Percentiles rank a stretch among this genome's conserved stretches.
These are phyloP conservation scores for Eueremaeus valkanovi DNA, from an alignment of 2,888 invertebrate species.

Conservation along the genomic window DNA sequence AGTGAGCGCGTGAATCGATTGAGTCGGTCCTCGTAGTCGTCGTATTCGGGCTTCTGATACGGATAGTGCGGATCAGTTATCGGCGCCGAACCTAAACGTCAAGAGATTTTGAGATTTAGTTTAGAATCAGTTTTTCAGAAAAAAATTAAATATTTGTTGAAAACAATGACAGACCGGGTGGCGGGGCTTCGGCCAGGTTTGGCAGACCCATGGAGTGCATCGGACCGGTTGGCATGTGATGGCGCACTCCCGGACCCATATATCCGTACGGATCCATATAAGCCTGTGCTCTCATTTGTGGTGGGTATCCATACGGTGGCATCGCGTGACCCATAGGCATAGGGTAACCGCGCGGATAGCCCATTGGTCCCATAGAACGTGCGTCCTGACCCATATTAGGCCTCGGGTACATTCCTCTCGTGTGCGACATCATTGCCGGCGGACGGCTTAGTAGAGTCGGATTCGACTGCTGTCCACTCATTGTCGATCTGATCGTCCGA, in stretches of 20 bases:
- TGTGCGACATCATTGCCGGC: slow-evolving; percentile 1
- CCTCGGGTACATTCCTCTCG: neutral
- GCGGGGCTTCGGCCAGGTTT: slow-evolving; percentile 1
- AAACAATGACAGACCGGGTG: neutral
- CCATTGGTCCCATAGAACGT: too few relatives aligned
- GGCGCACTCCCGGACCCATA: slow-evolving; percentile 34
- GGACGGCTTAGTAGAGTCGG: neutral
- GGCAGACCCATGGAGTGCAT: neutral
- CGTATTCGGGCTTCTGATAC: slow-evolving; percentile 5
- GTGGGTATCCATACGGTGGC: slow-evolving; percentile 20
- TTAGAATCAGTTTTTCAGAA: slow-evolving; percentile 41
- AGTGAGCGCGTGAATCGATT: slow-evolving; percentile 33
- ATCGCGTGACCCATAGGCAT: slow-evolving; percentile 12
- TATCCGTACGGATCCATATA: slow-evolving; percentile 32
- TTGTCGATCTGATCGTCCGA: neutral
- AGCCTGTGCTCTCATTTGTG: slow-evolving; percentile 22
- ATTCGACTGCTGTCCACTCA: neutral
- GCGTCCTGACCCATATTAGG: neutral
- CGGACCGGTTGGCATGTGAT: slow-evolving; percentile 2
- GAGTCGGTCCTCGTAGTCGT: slow-evolving; percentile 38
- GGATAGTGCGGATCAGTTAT: neutral
- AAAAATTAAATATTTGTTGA: neutral
- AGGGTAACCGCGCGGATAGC: slow-evolving; percentile 15
- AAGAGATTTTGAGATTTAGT: too few relatives aligned
- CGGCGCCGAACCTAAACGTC: neutral